phyloP scores from a whole-genome alignment of 2,888 invertebrate species.

The Drosophila mayaguana region DNA sequence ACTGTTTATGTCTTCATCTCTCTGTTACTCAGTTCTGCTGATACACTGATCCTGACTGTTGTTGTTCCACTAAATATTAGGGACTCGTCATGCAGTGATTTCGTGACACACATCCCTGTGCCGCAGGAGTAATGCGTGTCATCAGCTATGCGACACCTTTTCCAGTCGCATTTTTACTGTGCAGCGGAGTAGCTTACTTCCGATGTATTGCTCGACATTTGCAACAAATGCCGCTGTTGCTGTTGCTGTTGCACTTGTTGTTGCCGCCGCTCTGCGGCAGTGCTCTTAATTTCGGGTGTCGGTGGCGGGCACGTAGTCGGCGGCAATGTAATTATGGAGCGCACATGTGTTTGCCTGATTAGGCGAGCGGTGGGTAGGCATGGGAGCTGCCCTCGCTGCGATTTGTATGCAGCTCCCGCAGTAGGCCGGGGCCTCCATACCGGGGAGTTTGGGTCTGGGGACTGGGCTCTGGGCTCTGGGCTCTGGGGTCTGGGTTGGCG shows the following conservation, averaged over 20 bases:
- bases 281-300: conserved; percentile 79
- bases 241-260: conserved; percentile 27
- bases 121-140: conserved; percentile 25
- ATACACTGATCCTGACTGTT: neutral
- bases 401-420: conserved; percentile 65
- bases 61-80: neutral
- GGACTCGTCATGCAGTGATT: conserved; percentile 2
- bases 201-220: conserved; percentile 37
- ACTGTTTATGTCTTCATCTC: too few relatives aligned
- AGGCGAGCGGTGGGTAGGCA: conserved; percentile 63
- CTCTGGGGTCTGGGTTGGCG: conserved; percentile 20
- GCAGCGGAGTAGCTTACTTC: conserved; percentile 51
- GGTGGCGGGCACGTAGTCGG: conserved; percentile 68
- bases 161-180: conserved; percentile 15
- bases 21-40: neutral
- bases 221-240: conserved; percentile 6
- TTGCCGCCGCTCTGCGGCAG: conserved; percentile 42
- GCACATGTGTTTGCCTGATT: conserved; percentile 80
- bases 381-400: conserved; percentile 28
- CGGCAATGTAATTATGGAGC: conserved; percentile 74
- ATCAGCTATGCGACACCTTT: conserved; percentile 65
- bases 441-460: conserved; percentile 14
- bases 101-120: conserved; percentile 36
- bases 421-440: conserved; percentile 11
- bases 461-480: conserved; percentile 15